A percentile compares a stretch with the other conserved stretches of the same genome.
Conservation (phyloP, 2,113 vertebrate genomes). For the Python bivittatus region DNA sequence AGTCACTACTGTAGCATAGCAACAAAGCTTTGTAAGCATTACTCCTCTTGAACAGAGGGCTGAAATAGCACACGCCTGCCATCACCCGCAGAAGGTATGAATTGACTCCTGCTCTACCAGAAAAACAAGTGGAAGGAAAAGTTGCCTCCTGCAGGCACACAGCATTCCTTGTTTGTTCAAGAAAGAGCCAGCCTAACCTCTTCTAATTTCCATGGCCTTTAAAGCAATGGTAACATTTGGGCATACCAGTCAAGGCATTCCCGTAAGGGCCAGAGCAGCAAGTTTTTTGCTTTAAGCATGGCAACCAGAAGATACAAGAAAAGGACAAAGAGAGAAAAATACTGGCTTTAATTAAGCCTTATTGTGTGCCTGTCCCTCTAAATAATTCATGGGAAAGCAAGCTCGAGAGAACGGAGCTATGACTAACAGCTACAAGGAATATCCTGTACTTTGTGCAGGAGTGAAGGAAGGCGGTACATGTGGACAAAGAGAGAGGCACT, state of each 20-base stretch:
- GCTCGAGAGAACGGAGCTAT: neutral
- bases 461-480: neutral
- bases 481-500: neutral
- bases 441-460: neutral
- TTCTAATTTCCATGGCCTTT: accelerated
- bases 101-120: neutral
- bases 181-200: neutral
- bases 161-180: constrained; percentile 20
- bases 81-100: neutral
- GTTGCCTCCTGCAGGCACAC: neutral
- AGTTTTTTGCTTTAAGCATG: accelerated
- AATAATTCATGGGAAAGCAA: neutral
- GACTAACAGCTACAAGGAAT: neutral
- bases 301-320: accelerated
- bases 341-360: neutral
- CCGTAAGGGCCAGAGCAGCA: neutral
- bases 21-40: neutral
- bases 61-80: neutral
- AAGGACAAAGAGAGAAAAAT: neutral
- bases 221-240: accelerated
- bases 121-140: neutral
- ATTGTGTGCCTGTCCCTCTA: neutral
- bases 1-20: neutral
- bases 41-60: neutral
- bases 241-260: accelerated